These are phyloP conservation scores for Oxyruncus cristatus DNA, from an alignment of 2,113 vertebrate genomes.

Conservation along the genomic window DNA sequence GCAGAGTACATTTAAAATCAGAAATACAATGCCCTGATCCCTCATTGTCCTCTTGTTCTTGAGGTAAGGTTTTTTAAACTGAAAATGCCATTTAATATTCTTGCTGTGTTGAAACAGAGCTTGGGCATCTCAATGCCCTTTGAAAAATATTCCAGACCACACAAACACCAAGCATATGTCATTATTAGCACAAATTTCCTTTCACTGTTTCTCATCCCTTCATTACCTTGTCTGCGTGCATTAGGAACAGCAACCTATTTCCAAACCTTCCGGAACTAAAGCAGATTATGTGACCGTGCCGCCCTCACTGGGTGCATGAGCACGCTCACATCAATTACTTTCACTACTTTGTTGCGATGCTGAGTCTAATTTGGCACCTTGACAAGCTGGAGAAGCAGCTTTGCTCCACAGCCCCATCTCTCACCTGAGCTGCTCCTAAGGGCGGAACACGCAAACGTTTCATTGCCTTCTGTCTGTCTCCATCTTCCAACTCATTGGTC, in stretches of 20 bases:
- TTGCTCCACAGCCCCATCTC: background rate
- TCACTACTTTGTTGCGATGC: background rate
- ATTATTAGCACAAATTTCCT: background rate
- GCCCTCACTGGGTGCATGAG: background rate
- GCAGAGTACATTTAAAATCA: background rate
- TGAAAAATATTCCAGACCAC: background rate
- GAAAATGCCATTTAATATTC: background rate
- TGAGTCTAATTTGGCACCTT: background rate
- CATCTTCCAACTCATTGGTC: conserved; percentile 95
- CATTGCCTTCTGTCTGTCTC: conserved; percentile 98
- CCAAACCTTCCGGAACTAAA: background rate
- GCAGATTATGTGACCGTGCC: background rate
- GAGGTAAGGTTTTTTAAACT: background rate
- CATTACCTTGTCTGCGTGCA: background rate
- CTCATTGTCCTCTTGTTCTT: background rate
- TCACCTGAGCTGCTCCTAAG: conserved; percentile 96
- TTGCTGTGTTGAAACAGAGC: background rate
- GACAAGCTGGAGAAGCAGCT: background rate
- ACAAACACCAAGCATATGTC: background rate
- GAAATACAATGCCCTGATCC: background rate
- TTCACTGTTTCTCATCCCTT: background rate
- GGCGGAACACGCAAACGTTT: conserved; percentile 96
- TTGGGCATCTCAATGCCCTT: background rate
- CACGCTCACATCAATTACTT: background rate
- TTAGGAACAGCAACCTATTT: background rate